A percentile compares a stretch with the other conserved stretches of the same genome.
Conservation (phyloP, 1,140 invertebrate genomes). For the Zaprionus vittiger region DNA sequence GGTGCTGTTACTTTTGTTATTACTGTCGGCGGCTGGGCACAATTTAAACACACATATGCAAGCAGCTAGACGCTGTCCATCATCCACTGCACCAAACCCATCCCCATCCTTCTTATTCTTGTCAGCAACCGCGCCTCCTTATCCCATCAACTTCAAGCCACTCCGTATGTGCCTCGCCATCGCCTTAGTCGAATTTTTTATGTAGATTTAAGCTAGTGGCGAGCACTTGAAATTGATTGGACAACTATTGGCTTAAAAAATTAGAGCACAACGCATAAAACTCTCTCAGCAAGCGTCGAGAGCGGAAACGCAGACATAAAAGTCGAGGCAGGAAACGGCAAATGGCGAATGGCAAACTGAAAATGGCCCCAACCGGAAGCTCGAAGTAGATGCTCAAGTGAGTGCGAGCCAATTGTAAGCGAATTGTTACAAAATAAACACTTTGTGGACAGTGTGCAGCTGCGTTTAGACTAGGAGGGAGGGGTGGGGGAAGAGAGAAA, state of each 20-base stretch:
- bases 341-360: constrained; percentile 37
- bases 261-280: constrained; percentile 77
- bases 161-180: constrained; percentile 24
- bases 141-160: background rate
- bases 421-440: constrained; percentile 68
- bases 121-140: background rate
- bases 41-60: constrained; percentile 57
- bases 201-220: constrained; percentile 76
- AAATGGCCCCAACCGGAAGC: constrained; percentile 24
- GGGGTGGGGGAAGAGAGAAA: background rate
- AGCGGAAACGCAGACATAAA: constrained; percentile 68
- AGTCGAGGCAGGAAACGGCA: constrained; percentile 65
- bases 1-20: constrained; percentile 17
- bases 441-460: constrained; percentile 52
- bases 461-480: background rate
- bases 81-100: background rate
- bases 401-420: constrained; percentile 42
- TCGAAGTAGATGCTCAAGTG: background rate
- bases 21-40: constrained; percentile 29
- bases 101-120: constrained; percentile 36
- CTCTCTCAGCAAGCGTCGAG: constrained; percentile 32
- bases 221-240: constrained; percentile 76
- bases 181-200: constrained; percentile 52
- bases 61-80: constrained; percentile 38
- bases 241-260: constrained; percentile 76